phyloP scores from a whole-genome alignment of 2,113 vertebrate genomes.

The Nibea coibor region DNA sequence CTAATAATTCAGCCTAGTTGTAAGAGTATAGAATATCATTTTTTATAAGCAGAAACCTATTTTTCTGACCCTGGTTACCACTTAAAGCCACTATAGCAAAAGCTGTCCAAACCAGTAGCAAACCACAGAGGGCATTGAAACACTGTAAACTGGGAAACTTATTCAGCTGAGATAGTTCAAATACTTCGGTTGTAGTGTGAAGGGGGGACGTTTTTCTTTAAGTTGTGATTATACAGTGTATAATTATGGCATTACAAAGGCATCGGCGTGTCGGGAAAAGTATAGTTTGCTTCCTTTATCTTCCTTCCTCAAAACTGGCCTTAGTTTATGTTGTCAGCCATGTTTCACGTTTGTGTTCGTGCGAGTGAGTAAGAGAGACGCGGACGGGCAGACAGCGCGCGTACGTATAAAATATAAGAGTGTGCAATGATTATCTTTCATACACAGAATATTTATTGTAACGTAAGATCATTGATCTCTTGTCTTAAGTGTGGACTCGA shows the following conservation, averaged over 20 bases:
- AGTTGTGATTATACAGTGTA: constrained; percentile 7
- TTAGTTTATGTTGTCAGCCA: constrained; percentile 72
- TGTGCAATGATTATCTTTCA: constrained; percentile 49
- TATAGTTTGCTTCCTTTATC: constrained; percentile 63
- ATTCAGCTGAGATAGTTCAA: constrained; percentile 15
- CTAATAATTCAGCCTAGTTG: constrained; percentile 11
- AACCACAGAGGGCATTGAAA: constrained; percentile 52
- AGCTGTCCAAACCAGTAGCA: constrained; percentile 56
- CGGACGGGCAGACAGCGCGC: constrained; percentile 12
- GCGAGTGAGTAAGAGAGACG: constrained; percentile 5
- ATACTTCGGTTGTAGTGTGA: constrained; percentile 9
- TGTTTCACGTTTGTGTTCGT: constrained; percentile 48
- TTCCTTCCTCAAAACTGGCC: constrained; percentile 80
- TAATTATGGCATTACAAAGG: constrained; percentile 43
- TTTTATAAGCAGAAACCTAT: constrained; percentile 55
- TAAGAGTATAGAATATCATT: constrained; percentile 31
- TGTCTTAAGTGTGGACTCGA: constrained; percentile 33
- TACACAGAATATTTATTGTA: constrained; percentile 43
- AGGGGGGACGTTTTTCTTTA: constrained; percentile 20
- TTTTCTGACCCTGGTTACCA: constrained; percentile 52
- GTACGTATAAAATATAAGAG: background rate
- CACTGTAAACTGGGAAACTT: constrained; percentile 23
- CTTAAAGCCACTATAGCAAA: constrained; percentile 52
- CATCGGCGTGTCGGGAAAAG: constrained; percentile 46
- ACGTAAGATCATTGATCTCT: constrained; percentile 41